Evolutionary conservation across 2,113 vertebrate species (phyloP).

Genomic region (Dicaeum eximium): DNA sequence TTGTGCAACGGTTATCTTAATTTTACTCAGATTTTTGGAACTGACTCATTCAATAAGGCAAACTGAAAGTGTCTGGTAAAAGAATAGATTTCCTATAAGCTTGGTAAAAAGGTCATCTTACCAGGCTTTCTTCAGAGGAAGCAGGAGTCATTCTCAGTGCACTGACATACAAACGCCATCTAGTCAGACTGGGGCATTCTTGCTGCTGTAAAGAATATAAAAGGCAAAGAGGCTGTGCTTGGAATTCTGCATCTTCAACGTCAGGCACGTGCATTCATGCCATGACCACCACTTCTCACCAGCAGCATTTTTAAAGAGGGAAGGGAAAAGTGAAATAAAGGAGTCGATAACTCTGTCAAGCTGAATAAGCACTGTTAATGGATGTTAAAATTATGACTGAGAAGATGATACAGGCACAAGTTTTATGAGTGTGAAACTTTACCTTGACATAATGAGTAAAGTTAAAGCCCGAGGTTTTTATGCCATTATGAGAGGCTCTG

Average conservation of each 20-base stretch:
- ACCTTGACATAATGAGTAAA: slow-evolving; percentile 56
- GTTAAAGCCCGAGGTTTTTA: slow-evolving; percentile 57
- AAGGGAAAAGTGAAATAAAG: not conserved
- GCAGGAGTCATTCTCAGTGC: not conserved
- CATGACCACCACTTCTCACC: not conserved
- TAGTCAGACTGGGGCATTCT: not conserved
- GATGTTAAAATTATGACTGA: not conserved
- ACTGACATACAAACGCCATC: not conserved
- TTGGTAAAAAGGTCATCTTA: slow-evolving; percentile 59
- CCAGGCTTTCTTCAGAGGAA: not conserved
- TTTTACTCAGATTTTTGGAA: slow-evolving; percentile 63
- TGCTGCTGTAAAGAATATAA: not conserved
- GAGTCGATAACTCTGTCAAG: not conserved
- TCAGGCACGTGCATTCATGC: fast-evolving
- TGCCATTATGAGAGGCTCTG: slow-evolving; percentile 60
- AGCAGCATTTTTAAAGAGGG: not conserved
- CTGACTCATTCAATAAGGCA: slow-evolving; percentile 66
- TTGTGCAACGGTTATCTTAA: slow-evolving; percentile 42
- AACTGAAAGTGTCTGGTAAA: slow-evolving; percentile 6
- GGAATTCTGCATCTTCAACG: fast-evolving
- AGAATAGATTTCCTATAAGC: slow-evolving; percentile 36
- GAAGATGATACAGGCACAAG: slow-evolving; percentile 19
- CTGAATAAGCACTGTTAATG: not conserved
- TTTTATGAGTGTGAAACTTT: slow-evolving; percentile 40
- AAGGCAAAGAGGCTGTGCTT: not conserved